phyloP scores from a whole-genome alignment of 2,113 vertebrate genomes.

The Andinoacara biseriatus region DNA sequence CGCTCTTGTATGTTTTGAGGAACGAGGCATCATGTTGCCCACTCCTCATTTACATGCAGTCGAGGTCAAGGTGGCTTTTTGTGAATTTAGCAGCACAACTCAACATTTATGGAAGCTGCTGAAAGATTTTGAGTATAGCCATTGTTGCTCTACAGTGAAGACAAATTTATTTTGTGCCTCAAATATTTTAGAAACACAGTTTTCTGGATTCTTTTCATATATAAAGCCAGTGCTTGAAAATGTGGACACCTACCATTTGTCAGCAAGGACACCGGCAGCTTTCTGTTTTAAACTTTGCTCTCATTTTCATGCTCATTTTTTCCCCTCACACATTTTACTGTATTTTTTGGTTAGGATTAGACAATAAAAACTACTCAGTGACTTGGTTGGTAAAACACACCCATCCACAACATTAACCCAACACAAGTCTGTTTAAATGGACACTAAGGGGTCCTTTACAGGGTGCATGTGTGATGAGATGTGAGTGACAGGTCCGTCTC shows the following conservation, averaged over 20 bases:
- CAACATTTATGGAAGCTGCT: neutral
- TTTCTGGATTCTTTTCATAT: neutral
- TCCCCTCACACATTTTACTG: neutral
- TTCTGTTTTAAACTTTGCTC: neutral
- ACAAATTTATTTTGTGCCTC: neutral
- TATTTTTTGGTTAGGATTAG: neutral
- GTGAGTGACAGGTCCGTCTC: accelerated
- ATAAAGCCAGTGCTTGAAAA: neutral
- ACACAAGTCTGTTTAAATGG: neutral
- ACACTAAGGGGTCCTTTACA: too few species aligned
- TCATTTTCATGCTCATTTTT: too few species aligned
- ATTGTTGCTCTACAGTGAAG: neutral
- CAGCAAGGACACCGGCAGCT: neutral
- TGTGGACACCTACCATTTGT: neutral
- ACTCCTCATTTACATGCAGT: neutral
- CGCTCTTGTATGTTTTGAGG: neutral
- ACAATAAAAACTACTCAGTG: neutral
- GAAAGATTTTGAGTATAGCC: neutral
- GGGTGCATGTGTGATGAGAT: neutral
- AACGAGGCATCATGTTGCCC: neutral
- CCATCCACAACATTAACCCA: neutral
- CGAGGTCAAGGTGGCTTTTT: neutral
- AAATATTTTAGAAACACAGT: neutral
- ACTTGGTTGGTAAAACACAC: neutral
- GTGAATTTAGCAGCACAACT: neutral